Evolutionary conservation across 2,113 vertebrate genomes (phyloP).

Genomic region (Bettongia penicillata): DNA sequence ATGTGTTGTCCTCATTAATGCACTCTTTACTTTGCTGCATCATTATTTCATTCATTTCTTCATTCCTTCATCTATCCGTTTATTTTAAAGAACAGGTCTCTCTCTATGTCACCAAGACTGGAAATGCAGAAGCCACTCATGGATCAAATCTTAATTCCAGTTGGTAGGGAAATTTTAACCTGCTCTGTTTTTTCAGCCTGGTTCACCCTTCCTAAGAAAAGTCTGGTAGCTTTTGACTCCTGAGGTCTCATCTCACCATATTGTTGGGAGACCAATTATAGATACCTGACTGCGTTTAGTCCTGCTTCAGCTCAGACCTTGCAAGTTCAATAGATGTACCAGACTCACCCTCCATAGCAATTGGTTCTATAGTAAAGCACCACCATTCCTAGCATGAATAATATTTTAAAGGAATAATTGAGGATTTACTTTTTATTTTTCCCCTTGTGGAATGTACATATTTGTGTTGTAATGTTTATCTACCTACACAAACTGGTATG

Average conservation of each 20-base stretch:
- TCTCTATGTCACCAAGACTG: background rate
- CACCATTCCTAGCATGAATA: too few species aligned
- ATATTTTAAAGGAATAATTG: too few species aligned
- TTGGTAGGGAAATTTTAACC: background rate
- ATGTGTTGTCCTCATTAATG: background rate
- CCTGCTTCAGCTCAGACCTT: too few species aligned
- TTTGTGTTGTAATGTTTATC: background rate
- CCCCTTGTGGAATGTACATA: background rate
- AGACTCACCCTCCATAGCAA: background rate
- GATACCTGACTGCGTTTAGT: background rate
- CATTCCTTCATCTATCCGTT: background rate
- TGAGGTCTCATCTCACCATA: background rate
- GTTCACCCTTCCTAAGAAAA: background rate
- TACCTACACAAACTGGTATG: background rate
- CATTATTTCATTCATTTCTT: background rate
- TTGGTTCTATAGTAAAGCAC: too few species aligned
- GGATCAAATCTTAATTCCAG: background rate
- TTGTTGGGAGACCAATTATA: background rate
- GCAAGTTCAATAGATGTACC: background rate
- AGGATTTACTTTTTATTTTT: too few species aligned
- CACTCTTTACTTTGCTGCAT: background rate
- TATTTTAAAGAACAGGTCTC: background rate
- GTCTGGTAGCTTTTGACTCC: background rate
- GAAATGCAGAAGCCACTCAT: background rate
- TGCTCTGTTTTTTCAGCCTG: background rate